Conservation (phyloP, 2,113 vertebrate genomes). For the Eclectus roratus region DNA sequence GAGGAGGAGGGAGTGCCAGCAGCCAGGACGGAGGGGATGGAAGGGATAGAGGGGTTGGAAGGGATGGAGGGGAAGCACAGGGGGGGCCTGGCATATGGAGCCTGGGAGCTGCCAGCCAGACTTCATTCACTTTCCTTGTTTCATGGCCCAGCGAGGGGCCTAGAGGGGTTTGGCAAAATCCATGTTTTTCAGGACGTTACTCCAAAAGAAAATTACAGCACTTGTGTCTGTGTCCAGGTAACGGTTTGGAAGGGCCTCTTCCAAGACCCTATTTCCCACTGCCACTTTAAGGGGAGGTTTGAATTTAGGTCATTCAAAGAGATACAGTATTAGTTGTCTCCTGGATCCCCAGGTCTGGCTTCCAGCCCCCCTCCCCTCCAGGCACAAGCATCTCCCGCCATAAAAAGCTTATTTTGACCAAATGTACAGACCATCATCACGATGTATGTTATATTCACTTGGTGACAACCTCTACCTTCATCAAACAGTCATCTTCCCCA, state of each 20-base stretch:
- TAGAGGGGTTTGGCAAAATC: background rate
- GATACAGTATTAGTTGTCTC: background rate
- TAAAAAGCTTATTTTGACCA: background rate
- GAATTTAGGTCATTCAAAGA: background rate
- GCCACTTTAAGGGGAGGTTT: background rate
- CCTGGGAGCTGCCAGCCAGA: conserved; percentile 23
- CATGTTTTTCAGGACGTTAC: background rate
- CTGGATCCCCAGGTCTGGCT: background rate
- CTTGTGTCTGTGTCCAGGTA: fast-evolving
- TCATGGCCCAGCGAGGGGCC: background rate
- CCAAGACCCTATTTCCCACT: background rate
- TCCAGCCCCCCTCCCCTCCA: background rate
- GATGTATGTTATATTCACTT: background rate
- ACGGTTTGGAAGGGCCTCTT: background rate
- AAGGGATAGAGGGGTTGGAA: background rate
- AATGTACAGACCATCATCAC: background rate
- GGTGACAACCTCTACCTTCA: background rate
- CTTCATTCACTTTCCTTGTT: background rate
- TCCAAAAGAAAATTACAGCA: background rate
- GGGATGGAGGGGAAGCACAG: background rate
- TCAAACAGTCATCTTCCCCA: background rate
- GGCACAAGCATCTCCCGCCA: background rate
- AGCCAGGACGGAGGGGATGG: background rate
- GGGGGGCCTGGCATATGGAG: background rate
- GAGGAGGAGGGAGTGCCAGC: background rate